phyloP scores from a whole-genome alignment of 2,113 vertebrate species.

The Microtus oregoni region DNA sequence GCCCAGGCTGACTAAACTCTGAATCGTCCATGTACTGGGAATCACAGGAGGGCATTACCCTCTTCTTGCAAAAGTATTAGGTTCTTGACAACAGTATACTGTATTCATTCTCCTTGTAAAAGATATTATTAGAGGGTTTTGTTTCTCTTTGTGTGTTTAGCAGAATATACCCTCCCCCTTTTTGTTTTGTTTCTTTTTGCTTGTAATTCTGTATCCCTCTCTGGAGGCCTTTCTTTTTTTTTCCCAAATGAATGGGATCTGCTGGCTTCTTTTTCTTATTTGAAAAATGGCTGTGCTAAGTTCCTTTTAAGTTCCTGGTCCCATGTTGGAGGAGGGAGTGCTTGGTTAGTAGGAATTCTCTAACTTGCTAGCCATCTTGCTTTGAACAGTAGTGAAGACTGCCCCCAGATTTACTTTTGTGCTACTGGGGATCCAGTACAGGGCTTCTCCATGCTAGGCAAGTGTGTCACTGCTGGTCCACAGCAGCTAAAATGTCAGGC shows the following conservation, averaged over 20 bases:
- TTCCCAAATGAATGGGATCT: background rate
- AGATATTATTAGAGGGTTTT: background rate
- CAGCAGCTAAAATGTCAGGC: background rate
- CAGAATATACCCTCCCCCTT: background rate
- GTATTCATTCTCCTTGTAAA: background rate
- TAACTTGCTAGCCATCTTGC: background rate
- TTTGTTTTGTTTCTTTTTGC: background rate
- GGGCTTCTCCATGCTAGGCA: background rate
- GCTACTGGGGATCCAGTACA: background rate
- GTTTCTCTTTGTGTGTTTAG: background rate
- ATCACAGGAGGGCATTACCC: background rate
- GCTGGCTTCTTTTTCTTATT: background rate
- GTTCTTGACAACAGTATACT: background rate
- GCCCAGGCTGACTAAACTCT: background rate
- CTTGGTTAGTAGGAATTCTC: background rate
- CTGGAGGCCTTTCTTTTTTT: background rate
- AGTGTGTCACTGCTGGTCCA: too few relatives aligned
- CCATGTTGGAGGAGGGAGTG: background rate
- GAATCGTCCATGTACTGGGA: background rate
- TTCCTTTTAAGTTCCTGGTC: background rate
- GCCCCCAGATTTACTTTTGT: slow-evolving; percentile 29
- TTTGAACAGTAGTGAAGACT: background rate
- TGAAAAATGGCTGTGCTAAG: background rate
- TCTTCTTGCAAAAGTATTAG: background rate
- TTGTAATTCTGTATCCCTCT: background rate